Percentiles rank a stretch among this genome's conserved stretches.
Evolutionary conservation across 2,888 invertebrate genomes (phyloP).

Genomic region (Agrochola litura): DNA sequence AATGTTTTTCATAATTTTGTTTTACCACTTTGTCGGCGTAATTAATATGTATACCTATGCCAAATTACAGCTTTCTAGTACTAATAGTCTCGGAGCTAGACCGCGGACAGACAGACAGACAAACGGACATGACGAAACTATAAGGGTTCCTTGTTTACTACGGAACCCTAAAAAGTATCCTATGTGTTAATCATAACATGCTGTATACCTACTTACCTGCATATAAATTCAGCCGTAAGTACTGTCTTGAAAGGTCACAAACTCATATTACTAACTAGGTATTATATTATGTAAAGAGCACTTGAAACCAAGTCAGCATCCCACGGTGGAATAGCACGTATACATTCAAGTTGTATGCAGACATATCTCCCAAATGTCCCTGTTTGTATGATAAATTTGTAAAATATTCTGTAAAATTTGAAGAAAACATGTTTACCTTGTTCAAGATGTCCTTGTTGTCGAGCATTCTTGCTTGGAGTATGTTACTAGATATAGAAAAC

Average conservation of each 20-base stretch:
- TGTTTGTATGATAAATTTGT: constrained; percentile 24
- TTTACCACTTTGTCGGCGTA: no score
- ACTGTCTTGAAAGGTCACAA: neutral
- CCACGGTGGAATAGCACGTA: constrained; percentile 3
- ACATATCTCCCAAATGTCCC: constrained; percentile 24
- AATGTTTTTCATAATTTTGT: no score
- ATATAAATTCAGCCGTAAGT: neutral
- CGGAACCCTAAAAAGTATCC: no score
- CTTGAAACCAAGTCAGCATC: constrained; percentile 3
- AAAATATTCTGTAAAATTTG: constrained; percentile 24
- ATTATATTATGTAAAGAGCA: constrained; percentile 13
- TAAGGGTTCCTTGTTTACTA: no score
- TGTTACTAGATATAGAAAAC: neutral
- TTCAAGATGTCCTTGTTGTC: constrained; percentile 27
- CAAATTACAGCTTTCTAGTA: no score
- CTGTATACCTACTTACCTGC: neutral
- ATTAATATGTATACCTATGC: no score
- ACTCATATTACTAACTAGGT: constrained; percentile 3
- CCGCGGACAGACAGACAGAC: no score
- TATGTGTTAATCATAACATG: no score
- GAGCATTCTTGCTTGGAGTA: constrained; percentile 7
- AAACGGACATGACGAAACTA: no score
- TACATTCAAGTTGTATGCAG: constrained; percentile 26
- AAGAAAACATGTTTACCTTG: constrained; percentile 49
- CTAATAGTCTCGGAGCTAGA: no score